Evolutionary conservation across 2,113 vertebrate genomes (phyloP).

Genomic region (Apteryx owenii): DNA sequence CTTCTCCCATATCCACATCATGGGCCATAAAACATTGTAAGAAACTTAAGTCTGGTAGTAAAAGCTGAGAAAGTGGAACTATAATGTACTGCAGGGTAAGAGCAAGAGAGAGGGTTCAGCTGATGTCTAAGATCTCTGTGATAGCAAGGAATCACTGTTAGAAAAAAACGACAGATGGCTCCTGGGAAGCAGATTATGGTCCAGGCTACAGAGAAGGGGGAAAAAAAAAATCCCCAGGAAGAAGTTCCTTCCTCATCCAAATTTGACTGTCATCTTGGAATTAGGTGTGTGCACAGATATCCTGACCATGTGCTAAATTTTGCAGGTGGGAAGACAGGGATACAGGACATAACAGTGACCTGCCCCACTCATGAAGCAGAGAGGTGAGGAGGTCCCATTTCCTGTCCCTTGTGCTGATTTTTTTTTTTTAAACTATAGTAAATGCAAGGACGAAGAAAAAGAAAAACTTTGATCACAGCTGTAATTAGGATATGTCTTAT

Average conservation of each 20-base stretch:
- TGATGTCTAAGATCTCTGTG: background rate
- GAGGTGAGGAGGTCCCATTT: background rate
- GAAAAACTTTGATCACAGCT: background rate
- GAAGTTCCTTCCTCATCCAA: background rate
- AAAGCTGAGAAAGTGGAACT: background rate
- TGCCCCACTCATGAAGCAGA: background rate
- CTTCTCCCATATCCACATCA: background rate
- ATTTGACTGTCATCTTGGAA: background rate
- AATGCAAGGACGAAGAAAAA: background rate
- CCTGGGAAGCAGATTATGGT: background rate
- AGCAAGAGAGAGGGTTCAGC: background rate
- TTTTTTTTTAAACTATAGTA: background rate
- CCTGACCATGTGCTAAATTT: background rate
- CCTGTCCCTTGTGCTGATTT: background rate
- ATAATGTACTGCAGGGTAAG: background rate
- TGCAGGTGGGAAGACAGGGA: background rate
- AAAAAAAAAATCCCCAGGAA: background rate
- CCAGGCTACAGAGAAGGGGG: background rate
- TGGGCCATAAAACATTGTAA: background rate
- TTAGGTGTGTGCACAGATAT: background rate
- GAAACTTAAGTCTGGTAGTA: background rate
- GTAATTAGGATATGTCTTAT: background rate
- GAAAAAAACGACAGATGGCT: background rate
- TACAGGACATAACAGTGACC: background rate
- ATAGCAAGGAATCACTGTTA: background rate